A percentile compares a stretch with the other conserved stretches of the same genome.
These are phyloP conservation scores for Prinia subflava DNA, from an alignment of 2,113 vertebrate species.

Conservation along the genomic window DNA sequence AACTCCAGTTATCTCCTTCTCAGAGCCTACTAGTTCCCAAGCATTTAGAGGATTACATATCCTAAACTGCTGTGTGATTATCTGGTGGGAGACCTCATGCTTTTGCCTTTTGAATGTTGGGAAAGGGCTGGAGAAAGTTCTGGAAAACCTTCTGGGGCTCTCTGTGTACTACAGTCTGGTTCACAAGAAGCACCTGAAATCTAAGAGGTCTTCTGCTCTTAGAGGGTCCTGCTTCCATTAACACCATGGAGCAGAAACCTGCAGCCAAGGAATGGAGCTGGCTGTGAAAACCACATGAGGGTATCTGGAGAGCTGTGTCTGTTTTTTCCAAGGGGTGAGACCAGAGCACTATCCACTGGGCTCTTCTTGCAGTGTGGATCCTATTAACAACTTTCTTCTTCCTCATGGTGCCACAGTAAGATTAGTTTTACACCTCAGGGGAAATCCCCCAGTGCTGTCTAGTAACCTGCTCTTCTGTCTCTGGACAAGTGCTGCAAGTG, in stretches of 20 bases:
- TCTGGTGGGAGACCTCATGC: fast-evolving
- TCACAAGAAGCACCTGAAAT: background rate
- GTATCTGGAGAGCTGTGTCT: background rate
- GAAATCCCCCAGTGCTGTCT: background rate
- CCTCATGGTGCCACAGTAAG: background rate
- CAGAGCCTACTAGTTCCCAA: background rate
- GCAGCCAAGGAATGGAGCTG: background rate
- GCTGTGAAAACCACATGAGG: background rate
- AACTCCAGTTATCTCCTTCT: background rate
- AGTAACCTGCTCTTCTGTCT: background rate
- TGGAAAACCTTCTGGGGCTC: background rate
- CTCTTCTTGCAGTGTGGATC: background rate
- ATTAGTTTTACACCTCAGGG: background rate
- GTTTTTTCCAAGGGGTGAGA: background rate
- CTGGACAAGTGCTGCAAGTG: background rate
- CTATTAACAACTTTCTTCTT: background rate
- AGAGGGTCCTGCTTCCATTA: background rate
- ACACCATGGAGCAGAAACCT: background rate
- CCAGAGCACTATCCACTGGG: background rate
- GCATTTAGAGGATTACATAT: background rate
- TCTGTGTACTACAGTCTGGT: background rate
- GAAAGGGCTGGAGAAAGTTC: background rate
- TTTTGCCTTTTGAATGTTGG: background rate
- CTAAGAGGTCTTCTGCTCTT: background rate
- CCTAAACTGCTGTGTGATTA: background rate